These are phyloP conservation scores for Eptesicus fuscus DNA, from an alignment of 2,113 vertebrate genomes.

Conservation along the genomic window DNA sequence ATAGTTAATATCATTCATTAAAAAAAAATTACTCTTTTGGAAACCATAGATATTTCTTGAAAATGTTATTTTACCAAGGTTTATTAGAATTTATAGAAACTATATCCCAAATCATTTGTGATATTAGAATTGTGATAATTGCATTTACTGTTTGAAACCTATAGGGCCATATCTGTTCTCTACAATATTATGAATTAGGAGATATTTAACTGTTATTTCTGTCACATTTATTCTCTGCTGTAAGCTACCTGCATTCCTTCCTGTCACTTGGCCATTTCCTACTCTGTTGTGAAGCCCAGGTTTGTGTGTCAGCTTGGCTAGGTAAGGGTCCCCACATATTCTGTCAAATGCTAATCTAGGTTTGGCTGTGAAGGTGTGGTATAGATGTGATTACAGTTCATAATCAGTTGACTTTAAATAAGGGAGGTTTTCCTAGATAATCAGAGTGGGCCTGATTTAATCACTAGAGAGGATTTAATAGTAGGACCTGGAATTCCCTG, in stretches of 20 bases:
- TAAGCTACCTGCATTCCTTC: neutral
- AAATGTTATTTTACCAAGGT: neutral
- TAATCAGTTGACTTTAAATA: neutral
- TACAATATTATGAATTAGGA: neutral
- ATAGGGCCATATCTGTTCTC: neutral
- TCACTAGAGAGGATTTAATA: neutral
- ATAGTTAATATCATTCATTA: neutral
- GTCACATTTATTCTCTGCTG: neutral
- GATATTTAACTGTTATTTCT: neutral
- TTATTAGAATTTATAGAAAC: neutral
- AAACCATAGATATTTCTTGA: neutral
- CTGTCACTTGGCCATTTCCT: neutral
- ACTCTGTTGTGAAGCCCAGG: neutral
- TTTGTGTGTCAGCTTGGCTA: rapidly evolving
- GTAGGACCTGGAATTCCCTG: neutral
- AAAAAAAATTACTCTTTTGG: neutral
- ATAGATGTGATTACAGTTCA: neutral
- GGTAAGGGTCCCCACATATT: neutral
- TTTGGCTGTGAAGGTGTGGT: neutral
- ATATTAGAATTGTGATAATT: neutral
- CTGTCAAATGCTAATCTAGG: neutral
- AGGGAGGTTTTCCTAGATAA: neutral
- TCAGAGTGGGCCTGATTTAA: neutral
- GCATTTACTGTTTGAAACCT: neutral
- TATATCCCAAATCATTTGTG: neutral